Conservation (phyloP, 2,797 vertebrate genomes). For the Molossus alvarezi region DNA sequence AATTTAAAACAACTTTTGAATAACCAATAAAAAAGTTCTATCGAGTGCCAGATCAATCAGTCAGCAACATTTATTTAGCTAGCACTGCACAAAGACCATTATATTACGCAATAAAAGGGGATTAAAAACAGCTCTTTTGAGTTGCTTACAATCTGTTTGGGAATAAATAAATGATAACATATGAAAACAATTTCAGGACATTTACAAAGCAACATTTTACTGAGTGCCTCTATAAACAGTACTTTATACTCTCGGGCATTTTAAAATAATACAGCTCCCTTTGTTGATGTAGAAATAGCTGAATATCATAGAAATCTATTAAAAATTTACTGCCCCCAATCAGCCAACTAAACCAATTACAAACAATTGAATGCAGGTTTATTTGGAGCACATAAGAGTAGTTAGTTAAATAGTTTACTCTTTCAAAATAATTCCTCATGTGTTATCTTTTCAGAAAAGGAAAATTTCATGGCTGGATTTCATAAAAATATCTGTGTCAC, state of each 20-base stretch:
- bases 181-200: conserved; percentile 76
- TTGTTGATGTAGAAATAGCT: conserved; percentile 73
- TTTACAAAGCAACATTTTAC: conserved; percentile 75
- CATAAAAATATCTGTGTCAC: conserved; percentile 76
- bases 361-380: conserved; percentile 70
- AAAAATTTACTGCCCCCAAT: conserved; percentile 76
- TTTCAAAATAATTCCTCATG: conserved; percentile 74
- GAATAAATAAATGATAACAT: conserved; percentile 79
- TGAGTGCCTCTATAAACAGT: conserved; percentile 72
- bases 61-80: conserved; percentile 45
- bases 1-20: conserved; percentile 64
- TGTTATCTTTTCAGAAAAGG: conserved; percentile 73
- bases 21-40: conserved; percentile 23
- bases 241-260: conserved; percentile 66
- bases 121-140: conserved; percentile 74
- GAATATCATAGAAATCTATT: conserved; percentile 67
- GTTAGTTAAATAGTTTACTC: conserved; percentile 57
- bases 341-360: conserved; percentile 69
- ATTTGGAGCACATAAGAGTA: conserved; percentile 38
- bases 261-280: conserved; percentile 71
- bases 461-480: conserved; percentile 71
- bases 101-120: conserved; percentile 67
- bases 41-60: not conserved
- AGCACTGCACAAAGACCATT: conserved; percentile 26
- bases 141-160: conserved; percentile 71